Evolutionary conservation across 2,797 vertebrate species (phyloP).

Genomic region (Thunnus albacares): DNA sequence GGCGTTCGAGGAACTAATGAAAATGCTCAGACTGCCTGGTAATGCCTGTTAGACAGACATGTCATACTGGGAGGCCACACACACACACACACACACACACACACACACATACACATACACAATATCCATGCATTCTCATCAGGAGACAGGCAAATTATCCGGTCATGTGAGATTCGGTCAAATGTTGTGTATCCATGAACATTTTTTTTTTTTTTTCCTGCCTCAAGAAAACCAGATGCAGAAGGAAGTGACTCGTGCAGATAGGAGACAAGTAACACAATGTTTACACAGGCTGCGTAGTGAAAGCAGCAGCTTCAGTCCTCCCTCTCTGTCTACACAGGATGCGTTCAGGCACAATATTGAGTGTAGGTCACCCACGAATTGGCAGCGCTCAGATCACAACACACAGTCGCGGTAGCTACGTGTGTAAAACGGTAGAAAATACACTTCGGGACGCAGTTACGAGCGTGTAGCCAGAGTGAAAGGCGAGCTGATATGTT

Average conservation of each 20-base stretch:
- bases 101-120: slow-evolving; percentile 1
- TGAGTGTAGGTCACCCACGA: no score
- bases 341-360: no score
- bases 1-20: slow-evolving; percentile 76
- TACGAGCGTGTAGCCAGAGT: not conserved
- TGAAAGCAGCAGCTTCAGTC: not conserved
- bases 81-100: slow-evolving; percentile 23
- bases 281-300: not conserved
- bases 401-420: not conserved
- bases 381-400: no score
- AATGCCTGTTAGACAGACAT: slow-evolving; percentile 67
- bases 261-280: not conserved
- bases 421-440: not conserved
- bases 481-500: not conserved
- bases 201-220: not conserved
- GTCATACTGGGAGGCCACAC: slow-evolving; percentile 60
- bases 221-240: slow-evolving; percentile 3
- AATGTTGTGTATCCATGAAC: slow-evolving; percentile 15
- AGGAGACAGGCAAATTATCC: slow-evolving; percentile 25
- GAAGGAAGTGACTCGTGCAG: not conserved
- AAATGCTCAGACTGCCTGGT: slow-evolving; percentile 79
- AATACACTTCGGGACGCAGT: not conserved
- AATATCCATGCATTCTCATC: not conserved
- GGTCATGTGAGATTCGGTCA: slow-evolving; percentile 29
- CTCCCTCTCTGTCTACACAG: not conserved